Percentiles rank a stretch among this genome's conserved stretches.
phyloP scores from a whole-genome alignment of 2,888 invertebrate species.

The Standfussiana lucernea region DNA sequence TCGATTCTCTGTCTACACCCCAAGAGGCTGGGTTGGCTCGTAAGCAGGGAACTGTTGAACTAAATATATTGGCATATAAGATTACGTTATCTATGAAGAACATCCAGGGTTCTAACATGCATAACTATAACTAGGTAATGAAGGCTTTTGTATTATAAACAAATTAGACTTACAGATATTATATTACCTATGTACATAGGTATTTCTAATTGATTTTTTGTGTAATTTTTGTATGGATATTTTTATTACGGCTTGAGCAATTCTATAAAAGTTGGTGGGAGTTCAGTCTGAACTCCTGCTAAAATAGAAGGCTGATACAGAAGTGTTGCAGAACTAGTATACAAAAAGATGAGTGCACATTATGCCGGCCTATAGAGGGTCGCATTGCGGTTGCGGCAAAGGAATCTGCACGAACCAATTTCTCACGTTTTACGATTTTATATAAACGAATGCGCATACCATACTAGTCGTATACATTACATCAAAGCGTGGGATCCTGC shows the following conservation, averaged over 20 bases:
- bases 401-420: slow-evolving; percentile 43
- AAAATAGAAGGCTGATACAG: not conserved
- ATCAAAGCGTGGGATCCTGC: slow-evolving; percentile 26
- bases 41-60: slow-evolving; percentile 19
- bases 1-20: slow-evolving; percentile 59
- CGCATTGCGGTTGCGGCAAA: slow-evolving; percentile 62
- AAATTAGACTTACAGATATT: not conserved
- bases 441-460: slow-evolving; percentile 17
- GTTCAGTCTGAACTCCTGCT: not conserved
- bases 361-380: slow-evolving; percentile 30
- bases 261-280: not conserved
- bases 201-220: not conserved
- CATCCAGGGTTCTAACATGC: not conserved
- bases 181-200: not conserved
- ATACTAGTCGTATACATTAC: slow-evolving; percentile 17
- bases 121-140: not conserved
- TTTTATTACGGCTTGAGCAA: not conserved
- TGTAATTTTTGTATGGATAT: not conserved
- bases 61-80: not conserved
- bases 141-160: not conserved
- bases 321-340: not conserved
- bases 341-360: slow-evolving; percentile 49
- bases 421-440: slow-evolving; percentile 33
- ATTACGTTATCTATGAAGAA: not conserved
- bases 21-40: slow-evolving; percentile 32